Base-by-base conservation (phyloP, 2,888 invertebrate species). In the Chorisops tibialis region DNA sequence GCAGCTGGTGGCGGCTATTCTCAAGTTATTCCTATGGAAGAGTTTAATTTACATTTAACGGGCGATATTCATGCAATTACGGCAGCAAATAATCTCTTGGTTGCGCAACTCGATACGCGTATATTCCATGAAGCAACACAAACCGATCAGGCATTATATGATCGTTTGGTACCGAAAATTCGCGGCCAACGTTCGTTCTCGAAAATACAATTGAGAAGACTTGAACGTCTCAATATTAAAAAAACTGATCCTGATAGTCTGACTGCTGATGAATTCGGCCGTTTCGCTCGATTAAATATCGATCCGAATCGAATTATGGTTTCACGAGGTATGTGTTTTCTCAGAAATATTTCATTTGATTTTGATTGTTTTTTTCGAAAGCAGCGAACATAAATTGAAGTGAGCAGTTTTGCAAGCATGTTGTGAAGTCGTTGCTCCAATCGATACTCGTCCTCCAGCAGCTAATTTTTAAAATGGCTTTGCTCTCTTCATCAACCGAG, bases 61-160 rank as follows among this genome's bases (percentile, higher is more conserved):
- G 95, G 97, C 1, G 99, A 99, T 75, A 97, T 98, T 71, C 99
- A 99, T 78, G 99, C 99, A 0, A 91, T 99, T n/a, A 89, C 93
- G 0, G 96, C 96, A 0, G 97, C 98, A 5, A 96, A 98, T 79
- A 99, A 99, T 79, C 82, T 99, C 11, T 81, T 98, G n/a, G 95
- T 98, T 0, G 98, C 99, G 0, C 97, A 97, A 74, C 85, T 99
- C 74, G 99, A 99, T 74, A 92, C 97, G 0, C 81, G 98, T 68
- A 93, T 96, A 73, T 98, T 97, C 81, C 99, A 99, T 76, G 99
- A 99, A 79, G 81, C 87, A 2, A 97, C 97, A 0, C 98, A 98
- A 77, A 82, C 85, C 47, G 94, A 97, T 74, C 82, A 86, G 50
- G 87, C 91, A 0, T 80, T 99, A 0, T 99, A 86, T 74, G 87